Evolutionary conservation across 2,113 vertebrate species (phyloP), one percentile per base, ranked within the genome.

Genomic region (Mionectes macconnelli): DNA sequence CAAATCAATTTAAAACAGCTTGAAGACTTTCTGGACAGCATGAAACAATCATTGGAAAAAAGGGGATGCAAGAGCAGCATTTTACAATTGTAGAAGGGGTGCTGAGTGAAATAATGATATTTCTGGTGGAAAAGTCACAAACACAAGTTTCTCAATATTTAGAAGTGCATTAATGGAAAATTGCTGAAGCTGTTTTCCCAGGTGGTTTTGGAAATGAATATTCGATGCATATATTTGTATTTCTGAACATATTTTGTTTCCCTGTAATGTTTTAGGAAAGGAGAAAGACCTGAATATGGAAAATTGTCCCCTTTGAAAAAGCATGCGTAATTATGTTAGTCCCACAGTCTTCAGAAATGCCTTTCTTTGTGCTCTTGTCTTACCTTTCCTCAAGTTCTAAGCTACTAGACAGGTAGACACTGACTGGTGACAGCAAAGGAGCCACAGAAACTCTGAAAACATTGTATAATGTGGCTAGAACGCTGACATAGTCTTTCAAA

Each of bases 401-500:
- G n/a, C 27, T 56, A 52, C 20, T 82, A 2, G 19, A 84, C 70
- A 89, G 47, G 57, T 37, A n/a, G 88, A 74, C 44, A 24, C 37
- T 91, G 57, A 70, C 67, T 64, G 64, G 20, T 93, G 96, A 93
- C 82, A 93, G 68, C 44, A 88, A 23, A 70, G 37, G 60, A 80
- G 52, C 57, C 85, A 53, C 59, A 93, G 56, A 47, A 75, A 90
- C 69, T 95, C 47, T 47, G 83, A 96, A 96, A 97, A 68, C 44
- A 84, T 84, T 90, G 31, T 86, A 94, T 91, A 77, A 95, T 63
- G 72, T 80, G 64, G 23, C 62, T 84, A 78, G 80, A 84, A 94
- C 68, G 87, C 37, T 89, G 90, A 64, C 93, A 93, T 28, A 73
- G 47, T 76, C 91, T 86, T 97, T 95, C 74, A 90, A 93, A 66